Base-by-base conservation (phyloP, 1,140 invertebrate genomes). In the Hylaeus anthracinus region DNA sequence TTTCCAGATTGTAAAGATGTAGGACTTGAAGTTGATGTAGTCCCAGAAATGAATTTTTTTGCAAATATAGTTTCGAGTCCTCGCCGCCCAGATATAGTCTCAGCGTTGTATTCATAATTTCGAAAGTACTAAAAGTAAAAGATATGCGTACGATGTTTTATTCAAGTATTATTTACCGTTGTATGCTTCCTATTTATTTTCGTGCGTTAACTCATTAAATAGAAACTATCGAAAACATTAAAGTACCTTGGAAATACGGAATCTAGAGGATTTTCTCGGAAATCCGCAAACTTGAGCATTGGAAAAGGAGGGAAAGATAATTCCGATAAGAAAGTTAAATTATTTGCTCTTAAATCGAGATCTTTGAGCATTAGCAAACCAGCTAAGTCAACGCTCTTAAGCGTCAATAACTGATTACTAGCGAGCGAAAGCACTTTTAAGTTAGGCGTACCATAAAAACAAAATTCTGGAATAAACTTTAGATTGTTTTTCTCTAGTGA, bases 271-370 rank as follows among this genome's bases (percentile, higher is more conserved):
- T 97, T 97, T 65, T 94, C 90, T 1, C 94, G 92, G 80, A 97
- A 95, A 90, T 96, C 95, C 1, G 95, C 94, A 6, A 91, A 88
- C 81, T 93, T 90, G 14, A 97, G 87, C 77, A 95, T 94, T 4
- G 96, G 96, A 86, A 97, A 95, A 3, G 96, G 96, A 6, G 96
- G 96, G 77, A 97, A 95, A 39, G 96, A 96, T 2, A 95, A 88
- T 88, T 96, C 96, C 12, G 96, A 96, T 37, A 97, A 88, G 81
- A 96, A 95, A 2, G 94, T 95, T 67, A 97, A 93, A 81, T 95
- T 95, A 87, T 97, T 97, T 71, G 94, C 90, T 56, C 94, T 94
- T 37, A 97, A 88, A 90, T 96, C 95, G 8, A 96, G 90, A 81
- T 94, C 93, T 90, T 96, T 94, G 41, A 97, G 90, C 78, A 95